These are phyloP conservation scores for Muschampia plurimacula DNA, from an alignment of 2,888 invertebrate genomes.

Conservation along the genomic window DNA sequence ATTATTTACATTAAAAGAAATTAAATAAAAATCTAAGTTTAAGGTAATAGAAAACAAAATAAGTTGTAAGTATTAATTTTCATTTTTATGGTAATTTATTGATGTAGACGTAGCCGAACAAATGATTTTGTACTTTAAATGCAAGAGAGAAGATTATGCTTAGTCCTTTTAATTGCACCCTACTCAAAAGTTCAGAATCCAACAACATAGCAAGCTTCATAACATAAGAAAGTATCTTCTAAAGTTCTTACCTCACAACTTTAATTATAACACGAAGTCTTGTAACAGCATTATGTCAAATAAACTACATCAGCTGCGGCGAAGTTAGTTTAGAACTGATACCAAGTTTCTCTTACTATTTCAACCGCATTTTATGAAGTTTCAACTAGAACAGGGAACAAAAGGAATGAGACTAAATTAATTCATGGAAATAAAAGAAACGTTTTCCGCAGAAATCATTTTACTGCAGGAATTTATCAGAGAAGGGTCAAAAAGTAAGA, in stretches of 20 bases:
- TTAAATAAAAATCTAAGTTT: no score
- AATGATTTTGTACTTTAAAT: no score
- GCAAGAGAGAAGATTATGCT: neutral
- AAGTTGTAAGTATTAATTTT: no score
- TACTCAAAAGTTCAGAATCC: neutral
- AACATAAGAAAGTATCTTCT: neutral
- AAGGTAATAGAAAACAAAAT: no score
- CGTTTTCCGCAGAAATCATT: slow-evolving; percentile 1
- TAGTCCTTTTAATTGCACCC: neutral
- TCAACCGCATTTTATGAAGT: slow-evolving; percentile 30
- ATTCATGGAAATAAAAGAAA: slow-evolving; percentile 15
- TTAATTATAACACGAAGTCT: slow-evolving; percentile 20
- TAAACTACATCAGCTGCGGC: slow-evolving; percentile 14
- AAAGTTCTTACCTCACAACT: slow-evolving; percentile 13
- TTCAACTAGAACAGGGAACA: neutral
- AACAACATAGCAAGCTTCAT: neutral
- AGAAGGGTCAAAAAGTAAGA: neutral
- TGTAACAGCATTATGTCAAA: slow-evolving; percentile 18
- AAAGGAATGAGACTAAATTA: slow-evolving; percentile 11
- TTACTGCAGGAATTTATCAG: neutral
- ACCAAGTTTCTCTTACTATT: slow-evolving; percentile 27
- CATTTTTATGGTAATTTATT: neutral
- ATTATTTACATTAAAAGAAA: no score
- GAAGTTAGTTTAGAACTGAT: slow-evolving; percentile 26
- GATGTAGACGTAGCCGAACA: no score